Evolutionary conservation across 2,888 invertebrate species (phyloP).

Genomic region (Leptarthrus brevirostris): DNA sequence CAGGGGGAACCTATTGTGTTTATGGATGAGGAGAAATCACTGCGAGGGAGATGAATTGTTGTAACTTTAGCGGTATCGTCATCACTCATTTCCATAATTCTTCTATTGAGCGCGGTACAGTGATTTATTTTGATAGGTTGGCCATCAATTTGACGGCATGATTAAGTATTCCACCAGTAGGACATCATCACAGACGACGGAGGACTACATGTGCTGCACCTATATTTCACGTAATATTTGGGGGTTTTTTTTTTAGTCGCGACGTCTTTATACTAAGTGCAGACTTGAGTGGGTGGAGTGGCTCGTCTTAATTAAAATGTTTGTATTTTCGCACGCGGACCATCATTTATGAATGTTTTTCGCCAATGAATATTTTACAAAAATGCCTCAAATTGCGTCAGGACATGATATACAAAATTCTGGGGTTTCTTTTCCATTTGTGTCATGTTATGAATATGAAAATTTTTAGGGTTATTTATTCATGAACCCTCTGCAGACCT

Average conservation of each 20-base stretch:
- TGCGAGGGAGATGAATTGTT: neutral
- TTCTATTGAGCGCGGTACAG: slow-evolving; percentile 39
- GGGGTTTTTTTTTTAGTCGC: too few species aligned
- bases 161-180: slow-evolving; percentile 16
- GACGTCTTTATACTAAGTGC: too few species aligned
- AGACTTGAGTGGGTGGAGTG: neutral
- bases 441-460: slow-evolving; percentile 7
- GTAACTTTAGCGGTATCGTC: slow-evolving; percentile 10
- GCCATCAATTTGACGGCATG: slow-evolving; percentile 42
- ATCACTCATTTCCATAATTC: slow-evolving; percentile 48
- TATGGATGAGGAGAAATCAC: slow-evolving; percentile 14
- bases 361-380: neutral
- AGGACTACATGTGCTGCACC: neutral
- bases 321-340: neutral
- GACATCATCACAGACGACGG: neutral
- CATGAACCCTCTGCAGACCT: slow-evolving; percentile 2
- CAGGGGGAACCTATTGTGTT: slow-evolving; percentile 6
- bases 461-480: slow-evolving; percentile 24
- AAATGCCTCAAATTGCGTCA: slow-evolving; percentile 12
- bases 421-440: slow-evolving; percentile 1
- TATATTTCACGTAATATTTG: too few species aligned
- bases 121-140: slow-evolving; percentile 39
- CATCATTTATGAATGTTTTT: neutral
- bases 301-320: neutral
- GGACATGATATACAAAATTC: slow-evolving; percentile 20